These are phyloP conservation scores for Byasa hedistus DNA, from an alignment of 2,888 invertebrate species.

Conservation along the genomic window DNA sequence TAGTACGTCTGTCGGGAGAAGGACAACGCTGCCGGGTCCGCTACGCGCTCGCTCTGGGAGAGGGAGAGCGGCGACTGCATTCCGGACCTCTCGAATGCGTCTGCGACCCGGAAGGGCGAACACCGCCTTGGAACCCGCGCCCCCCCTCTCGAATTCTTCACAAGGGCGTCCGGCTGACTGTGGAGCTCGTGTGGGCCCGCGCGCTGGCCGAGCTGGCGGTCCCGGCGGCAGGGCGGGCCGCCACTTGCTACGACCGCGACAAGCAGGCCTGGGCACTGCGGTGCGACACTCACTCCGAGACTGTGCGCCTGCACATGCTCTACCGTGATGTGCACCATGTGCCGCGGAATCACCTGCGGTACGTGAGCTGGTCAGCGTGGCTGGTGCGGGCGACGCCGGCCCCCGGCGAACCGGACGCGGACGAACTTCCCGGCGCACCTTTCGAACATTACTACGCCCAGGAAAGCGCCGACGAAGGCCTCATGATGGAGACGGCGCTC, in stretches of 20 bases:
- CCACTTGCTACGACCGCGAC: conserved; percentile 88
- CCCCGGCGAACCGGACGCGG: conserved; percentile 82
- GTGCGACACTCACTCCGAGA: conserved; percentile 88
- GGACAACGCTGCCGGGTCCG: conserved; percentile 88
- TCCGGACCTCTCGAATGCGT: conserved; percentile 86
- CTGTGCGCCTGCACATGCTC: conserved; percentile 85
- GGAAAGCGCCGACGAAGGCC: conserved; percentile 88
- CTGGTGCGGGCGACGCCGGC: conserved; percentile 75
- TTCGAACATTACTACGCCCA: conserved; percentile 90
- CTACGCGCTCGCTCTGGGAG: conserved; percentile 85
- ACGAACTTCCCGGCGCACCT: conserved; percentile 85
- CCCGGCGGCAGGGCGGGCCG: conserved; percentile 79
- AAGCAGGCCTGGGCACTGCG: conserved; percentile 90
- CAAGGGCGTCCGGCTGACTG: conserved; percentile 84
- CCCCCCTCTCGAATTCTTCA: conserved; percentile 81
- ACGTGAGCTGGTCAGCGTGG: conserved; percentile 87
- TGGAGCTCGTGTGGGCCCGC: conserved; percentile 87
- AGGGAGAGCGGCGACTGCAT: conserved; percentile 83
- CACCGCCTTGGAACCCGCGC: conserved; percentile 85
- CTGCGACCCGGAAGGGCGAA: conserved; percentile 85
- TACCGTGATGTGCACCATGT: conserved; percentile 89
- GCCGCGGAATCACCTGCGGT: conserved; percentile 86
- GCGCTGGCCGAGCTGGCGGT: conserved; percentile 77
- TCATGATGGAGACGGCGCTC: conserved; percentile 89
- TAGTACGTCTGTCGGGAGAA: conserved; percentile 88